Conservation (phyloP, 2,113 vertebrate genomes). For the Pelecanoides urinatrix region DNA sequence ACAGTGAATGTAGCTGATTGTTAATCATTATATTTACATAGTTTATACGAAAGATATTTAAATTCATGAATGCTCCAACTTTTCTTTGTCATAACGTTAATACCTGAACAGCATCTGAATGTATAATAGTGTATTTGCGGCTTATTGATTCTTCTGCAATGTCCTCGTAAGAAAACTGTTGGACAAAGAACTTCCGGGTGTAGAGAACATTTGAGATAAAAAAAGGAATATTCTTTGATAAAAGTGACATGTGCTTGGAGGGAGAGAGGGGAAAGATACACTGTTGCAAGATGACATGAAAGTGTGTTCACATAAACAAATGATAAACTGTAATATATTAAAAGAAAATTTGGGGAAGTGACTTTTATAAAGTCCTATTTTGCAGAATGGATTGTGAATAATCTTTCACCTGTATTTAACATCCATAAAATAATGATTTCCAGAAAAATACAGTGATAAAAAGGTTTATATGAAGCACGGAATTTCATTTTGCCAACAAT, state of each 20-base stretch:
- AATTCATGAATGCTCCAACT: slow-evolving; percentile 58
- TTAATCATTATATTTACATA: slow-evolving; percentile 73
- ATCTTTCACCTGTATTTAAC: slow-evolving; percentile 69
- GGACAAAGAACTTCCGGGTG: background rate
- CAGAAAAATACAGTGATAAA: slow-evolving; percentile 64
- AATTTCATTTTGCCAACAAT: slow-evolving; percentile 67
- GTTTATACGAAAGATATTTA: slow-evolving; percentile 70
- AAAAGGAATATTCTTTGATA: background rate
- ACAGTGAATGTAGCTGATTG: slow-evolving; percentile 64
- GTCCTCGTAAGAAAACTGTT: slow-evolving; percentile 13
- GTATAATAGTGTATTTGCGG: background rate
- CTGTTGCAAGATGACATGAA: background rate
- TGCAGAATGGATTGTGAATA: slow-evolving; percentile 36
- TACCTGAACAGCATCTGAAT: slow-evolving; percentile 38
- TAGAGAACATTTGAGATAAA: background rate
- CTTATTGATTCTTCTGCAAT: slow-evolving; percentile 1
- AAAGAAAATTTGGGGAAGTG: slow-evolving; percentile 32
- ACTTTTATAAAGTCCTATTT: slow-evolving; percentile 36
- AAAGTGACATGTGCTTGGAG: background rate
- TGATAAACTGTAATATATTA: slow-evolving; percentile 26
- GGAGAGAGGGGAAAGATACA: background rate
- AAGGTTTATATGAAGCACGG: slow-evolving; percentile 58
- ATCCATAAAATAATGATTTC: slow-evolving; percentile 68
- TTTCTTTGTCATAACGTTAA: slow-evolving; percentile 59
- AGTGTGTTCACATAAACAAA: slow-evolving; percentile 19